Base-by-base conservation (phyloP, 1,140 invertebrate species). In the Lanistes nyassanus region DNA sequence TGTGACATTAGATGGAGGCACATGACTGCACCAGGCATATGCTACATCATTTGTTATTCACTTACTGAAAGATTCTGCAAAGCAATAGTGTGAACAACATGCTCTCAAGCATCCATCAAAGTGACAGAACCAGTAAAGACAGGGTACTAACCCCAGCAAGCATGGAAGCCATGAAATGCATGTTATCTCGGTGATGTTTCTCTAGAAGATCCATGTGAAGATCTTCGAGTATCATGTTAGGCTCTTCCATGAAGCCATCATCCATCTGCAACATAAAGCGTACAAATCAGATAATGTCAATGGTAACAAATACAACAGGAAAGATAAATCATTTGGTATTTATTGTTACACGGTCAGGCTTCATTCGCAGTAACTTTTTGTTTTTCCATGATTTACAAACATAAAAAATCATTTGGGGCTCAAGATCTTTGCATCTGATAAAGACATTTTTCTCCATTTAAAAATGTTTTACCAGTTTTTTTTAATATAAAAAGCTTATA, bases 231-330 rank as follows among this genome's bases (percentile, higher is more conserved):
- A 83, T 79, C 64, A 83, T 75, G 77, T 86, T 84, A 56, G 85
- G 82, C 65, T 87, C 87, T 19, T 89, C 88, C 82, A 89, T 85
- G 76, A 87, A 89, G 6, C 85, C 88, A 82, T 89, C 88, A 76
- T 89, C 88, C 78, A 87, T 82, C 88, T 88, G 75, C 16, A 76
- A 79, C 37, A 75, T n/a, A 76, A 42, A 55, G 42, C 56, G 26
- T 5, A 75, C 62, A 34, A n/a, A 58, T 13, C 9, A 75, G 19
- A 13, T 53, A 72, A 21, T 70, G 51, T 26, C 53, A 21, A 26
- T 55, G 26, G 2, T 34, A 70, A n/a, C 9, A 11, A 70, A 55
- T 3, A 53, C n/a, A 29, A 42, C 23, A 39, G 9, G 21, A 68
- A 66, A 64, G 29, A 29, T 11, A 64, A 66, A 66, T 60, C 56